Percentiles rank a stretch among this genome's conserved stretches.
These are phyloP conservation scores for Macquaria ambigua DNA, from an alignment of 2,113 vertebrate genomes.

Conservation along the genomic window DNA sequence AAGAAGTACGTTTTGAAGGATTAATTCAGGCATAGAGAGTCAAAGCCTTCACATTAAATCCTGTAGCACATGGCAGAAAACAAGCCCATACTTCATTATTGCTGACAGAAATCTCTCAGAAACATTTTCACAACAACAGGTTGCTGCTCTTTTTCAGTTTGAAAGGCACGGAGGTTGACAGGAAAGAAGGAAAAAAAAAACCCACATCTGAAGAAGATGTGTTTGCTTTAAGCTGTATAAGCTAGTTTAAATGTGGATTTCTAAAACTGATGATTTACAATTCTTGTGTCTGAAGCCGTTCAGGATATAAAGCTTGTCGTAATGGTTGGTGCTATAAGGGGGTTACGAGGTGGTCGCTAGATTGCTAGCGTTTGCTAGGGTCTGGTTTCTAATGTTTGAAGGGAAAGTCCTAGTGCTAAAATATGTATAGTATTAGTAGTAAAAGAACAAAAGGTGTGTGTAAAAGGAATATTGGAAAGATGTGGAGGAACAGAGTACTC, in stretches of 20 bases:
- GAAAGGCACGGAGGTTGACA: slow-evolving; percentile 22
- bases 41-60: slow-evolving; percentile 45
- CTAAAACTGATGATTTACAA: neutral
- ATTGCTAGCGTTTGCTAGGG: neutral
- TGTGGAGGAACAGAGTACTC: neutral
- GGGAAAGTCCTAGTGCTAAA: neutral
- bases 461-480: neutral
- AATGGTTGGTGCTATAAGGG: neutral
- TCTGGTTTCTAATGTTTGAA: neutral
- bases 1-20: slow-evolving; percentile 23
- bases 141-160: slow-evolving; percentile 37
- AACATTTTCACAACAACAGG: slow-evolving; percentile 43
- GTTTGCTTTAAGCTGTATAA: neutral
- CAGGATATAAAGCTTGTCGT: neutral
- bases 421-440: neutral
- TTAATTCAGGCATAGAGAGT: slow-evolving; percentile 27
- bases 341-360: neutral
- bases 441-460: neutral
- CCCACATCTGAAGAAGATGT: neutral
- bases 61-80: slow-evolving; percentile 43
- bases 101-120: slow-evolving; percentile 42
- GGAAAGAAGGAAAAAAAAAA: neutral
- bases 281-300: neutral
- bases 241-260: slow-evolving; percentile 15
- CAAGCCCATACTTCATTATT: slow-evolving; percentile 33